Evolutionary conservation across 1,140 invertebrate species (phyloP).

Genomic region (Drosophila fuyamai): DNA sequence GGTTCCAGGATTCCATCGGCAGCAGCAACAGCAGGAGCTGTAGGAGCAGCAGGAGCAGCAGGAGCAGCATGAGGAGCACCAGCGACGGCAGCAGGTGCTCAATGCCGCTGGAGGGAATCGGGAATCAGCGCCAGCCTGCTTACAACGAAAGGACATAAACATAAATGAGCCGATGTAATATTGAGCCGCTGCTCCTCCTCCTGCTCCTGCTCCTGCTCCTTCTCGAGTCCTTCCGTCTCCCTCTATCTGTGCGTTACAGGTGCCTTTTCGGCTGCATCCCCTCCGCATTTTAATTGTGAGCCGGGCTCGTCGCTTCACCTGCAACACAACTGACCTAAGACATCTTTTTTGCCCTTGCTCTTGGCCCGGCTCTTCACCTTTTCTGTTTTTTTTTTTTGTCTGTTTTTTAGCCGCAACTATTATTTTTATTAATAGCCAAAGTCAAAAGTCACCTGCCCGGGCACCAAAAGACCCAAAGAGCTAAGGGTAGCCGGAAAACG

Average conservation of each 20-base stretch:
- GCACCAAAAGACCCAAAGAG: constrained; percentile 39
- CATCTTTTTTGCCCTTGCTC: constrained; percentile 78
- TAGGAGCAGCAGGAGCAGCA: constrained; percentile 34
- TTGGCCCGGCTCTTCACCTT: constrained; percentile 64
- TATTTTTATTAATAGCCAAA: constrained; percentile 83
- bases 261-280: constrained; percentile 52
- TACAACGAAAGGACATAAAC: constrained; percentile 83
- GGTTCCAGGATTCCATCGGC: constrained; percentile 66
- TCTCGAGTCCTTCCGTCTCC: constrained; percentile 39
- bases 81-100: constrained; percentile 68
- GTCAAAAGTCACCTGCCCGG: constrained; percentile 77
- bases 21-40: constrained; percentile 40
- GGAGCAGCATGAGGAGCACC: constrained; percentile 37
- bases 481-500: constrained; percentile 80
- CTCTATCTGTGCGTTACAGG: constrained; percentile 58
- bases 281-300: constrained; percentile 74
- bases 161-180: constrained; percentile 81
- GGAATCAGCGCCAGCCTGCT: constrained; percentile 74
- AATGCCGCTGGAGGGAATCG: constrained; percentile 56
- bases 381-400: constrained; percentile 30
- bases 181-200: constrained; percentile 50
- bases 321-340: constrained; percentile 80
- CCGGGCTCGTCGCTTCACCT: constrained; percentile 63
- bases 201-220: constrained; percentile 7
- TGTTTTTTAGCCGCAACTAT: constrained; percentile 73